phyloP scores from a whole-genome alignment of 2,113 vertebrate genomes.

The Polyodon spathula region DNA sequence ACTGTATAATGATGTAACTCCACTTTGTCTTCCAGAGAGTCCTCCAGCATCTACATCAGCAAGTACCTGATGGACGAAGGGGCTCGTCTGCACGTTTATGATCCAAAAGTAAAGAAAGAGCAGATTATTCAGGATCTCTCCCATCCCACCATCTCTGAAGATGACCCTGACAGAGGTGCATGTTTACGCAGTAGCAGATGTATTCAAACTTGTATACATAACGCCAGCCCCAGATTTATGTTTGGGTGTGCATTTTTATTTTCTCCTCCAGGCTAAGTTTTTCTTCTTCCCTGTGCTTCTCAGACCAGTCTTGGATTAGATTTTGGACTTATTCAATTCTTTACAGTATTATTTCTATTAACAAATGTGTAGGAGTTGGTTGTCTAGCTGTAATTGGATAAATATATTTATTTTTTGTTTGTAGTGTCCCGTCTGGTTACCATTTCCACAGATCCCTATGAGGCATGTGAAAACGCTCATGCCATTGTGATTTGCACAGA shows the following conservation, averaged over 20 bases:
- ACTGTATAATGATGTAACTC: too few species aligned
- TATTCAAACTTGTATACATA: too few species aligned
- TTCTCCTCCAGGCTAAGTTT: background rate
- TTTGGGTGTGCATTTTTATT: too few species aligned
- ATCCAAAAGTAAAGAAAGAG: slow-evolving; percentile 18
- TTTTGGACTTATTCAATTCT: too few species aligned
- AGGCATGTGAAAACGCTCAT: slow-evolving; percentile 13
- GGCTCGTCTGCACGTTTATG: slow-evolving; percentile 8
- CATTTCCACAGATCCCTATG: background rate
- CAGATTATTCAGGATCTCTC: slow-evolving; percentile 9
- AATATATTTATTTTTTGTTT: background rate
- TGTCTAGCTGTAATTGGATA: background rate
- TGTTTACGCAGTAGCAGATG: background rate
- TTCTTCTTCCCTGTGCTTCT: too few species aligned
- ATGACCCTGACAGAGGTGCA: slow-evolving; percentile 17
- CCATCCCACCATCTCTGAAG: slow-evolving; percentile 1
- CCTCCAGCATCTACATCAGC: slow-evolving; percentile 20
- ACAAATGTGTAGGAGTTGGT: too few species aligned
- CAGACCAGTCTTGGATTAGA: too few species aligned
- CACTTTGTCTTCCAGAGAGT: slow-evolving; percentile 6
- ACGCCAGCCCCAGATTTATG: too few species aligned
- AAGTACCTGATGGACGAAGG: slow-evolving; percentile 12
- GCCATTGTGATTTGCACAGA: slow-evolving; percentile 17
- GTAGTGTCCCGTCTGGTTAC: slow-evolving; percentile 19
- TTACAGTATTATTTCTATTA: too few species aligned